Evolutionary conservation across 1,140 invertebrate species (phyloP).

Genomic region (Atta cephalotes): DNA sequence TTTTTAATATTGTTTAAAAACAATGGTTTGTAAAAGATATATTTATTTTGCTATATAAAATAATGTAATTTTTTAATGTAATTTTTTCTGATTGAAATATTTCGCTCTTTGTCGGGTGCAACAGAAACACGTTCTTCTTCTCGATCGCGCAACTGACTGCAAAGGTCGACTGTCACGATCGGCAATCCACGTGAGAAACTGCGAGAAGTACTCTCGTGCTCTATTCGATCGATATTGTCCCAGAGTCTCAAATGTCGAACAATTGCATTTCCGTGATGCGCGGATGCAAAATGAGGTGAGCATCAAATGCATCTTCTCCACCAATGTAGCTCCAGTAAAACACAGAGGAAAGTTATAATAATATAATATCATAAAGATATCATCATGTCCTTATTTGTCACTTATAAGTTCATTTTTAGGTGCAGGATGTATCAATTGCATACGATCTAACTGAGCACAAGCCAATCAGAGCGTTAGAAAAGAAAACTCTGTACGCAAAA

Average conservation of each 20-base stretch:
- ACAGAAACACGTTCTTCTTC: constrained; percentile 32
- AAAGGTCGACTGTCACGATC: constrained; percentile 67
- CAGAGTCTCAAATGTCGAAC: constrained; percentile 65
- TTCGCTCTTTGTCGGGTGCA: constrained; percentile 1
- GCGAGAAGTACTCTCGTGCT: constrained; percentile 62
- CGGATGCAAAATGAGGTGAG: neutral
- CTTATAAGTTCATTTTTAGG: no score
- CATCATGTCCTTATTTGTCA: no score
- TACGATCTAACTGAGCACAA: no score
- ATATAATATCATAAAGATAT: no score
- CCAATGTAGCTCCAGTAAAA: no score
- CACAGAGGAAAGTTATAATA: no score
- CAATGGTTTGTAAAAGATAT: no score
- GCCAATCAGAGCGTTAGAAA: no score
- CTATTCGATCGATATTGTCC: constrained; percentile 69
- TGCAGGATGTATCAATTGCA: no score
- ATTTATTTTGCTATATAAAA: neutral
- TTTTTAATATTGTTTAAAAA: neutral
- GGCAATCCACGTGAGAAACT: constrained; percentile 66
- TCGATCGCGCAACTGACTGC: constrained; percentile 62
- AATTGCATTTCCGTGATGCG: constrained; percentile 61
- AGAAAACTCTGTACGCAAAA: no score
- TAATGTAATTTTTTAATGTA: neutral
- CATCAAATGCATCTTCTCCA: no score
- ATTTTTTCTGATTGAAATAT: neutral